Evolutionary conservation across 2,888 invertebrate species (phyloP).

Genomic region (Limnephilus marmoratus): DNA sequence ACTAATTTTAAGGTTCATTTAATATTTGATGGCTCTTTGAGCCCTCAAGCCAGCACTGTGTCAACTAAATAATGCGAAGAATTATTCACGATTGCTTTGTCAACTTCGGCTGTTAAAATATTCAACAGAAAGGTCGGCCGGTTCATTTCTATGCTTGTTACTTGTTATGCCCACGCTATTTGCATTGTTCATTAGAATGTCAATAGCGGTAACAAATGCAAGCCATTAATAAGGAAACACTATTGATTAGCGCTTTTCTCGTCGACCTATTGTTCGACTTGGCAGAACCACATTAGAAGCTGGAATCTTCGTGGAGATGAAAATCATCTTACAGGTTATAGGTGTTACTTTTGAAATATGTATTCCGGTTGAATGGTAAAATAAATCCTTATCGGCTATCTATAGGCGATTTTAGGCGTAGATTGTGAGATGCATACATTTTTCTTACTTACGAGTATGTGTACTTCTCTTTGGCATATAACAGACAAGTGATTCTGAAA

Average conservation of each 20-base stretch:
- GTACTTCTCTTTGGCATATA: too few species aligned
- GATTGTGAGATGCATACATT: too few species aligned
- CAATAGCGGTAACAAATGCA: slow-evolving; percentile 18
- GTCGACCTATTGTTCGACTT: neutral
- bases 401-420: too few species aligned
- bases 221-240: neutral
- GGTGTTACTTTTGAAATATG: neutral
- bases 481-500: too few species aligned
- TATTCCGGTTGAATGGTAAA: too few species aligned
- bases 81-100: slow-evolving; percentile 44
- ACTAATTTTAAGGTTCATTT: neutral
- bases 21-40: neutral
- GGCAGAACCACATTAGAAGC: neutral
- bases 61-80: neutral
- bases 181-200: slow-evolving; percentile 41
- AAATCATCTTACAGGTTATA: neutral
- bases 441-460: too few species aligned
- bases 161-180: slow-evolving; percentile 27
- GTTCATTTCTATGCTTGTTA: neutral
- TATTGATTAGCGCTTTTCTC: neutral
- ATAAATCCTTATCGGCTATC: too few species aligned
- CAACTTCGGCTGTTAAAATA: slow-evolving; percentile 25
- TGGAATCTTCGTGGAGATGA: neutral
- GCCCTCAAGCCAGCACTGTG: neutral
- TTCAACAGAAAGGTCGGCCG: slow-evolving; percentile 29